These are phyloP conservation scores for Australoheros facetus DNA, from an alignment of 2,797 vertebrate species.

Conservation along the genomic window DNA sequence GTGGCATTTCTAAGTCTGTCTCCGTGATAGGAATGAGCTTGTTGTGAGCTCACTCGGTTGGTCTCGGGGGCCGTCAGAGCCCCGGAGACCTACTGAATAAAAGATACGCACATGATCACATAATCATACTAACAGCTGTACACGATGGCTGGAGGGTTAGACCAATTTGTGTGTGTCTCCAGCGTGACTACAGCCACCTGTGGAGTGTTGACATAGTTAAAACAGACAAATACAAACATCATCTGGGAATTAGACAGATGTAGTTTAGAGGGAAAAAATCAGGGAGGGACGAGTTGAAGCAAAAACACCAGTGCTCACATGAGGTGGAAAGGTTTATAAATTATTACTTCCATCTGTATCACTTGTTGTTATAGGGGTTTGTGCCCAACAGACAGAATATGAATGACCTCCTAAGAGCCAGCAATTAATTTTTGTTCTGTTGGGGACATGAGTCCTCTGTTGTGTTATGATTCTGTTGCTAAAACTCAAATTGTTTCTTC, in stretches of 20 bases:
- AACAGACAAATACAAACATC: slow-evolving; percentile 27
- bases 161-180: slow-evolving; percentile 36
- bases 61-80: slow-evolving; percentile 41
- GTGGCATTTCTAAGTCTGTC: slow-evolving; percentile 30
- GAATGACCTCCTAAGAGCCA: too few species aligned
- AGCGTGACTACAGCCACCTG: slow-evolving; percentile 61
- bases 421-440: too few species aligned
- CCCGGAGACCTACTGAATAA: slow-evolving; percentile 25
- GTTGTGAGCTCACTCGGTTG: slow-evolving; percentile 54
- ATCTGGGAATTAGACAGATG: slow-evolving; percentile 28
- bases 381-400: not conserved
- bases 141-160: slow-evolving; percentile 17
- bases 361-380: not conserved
- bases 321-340: not conserved
- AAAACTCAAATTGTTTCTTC: too few species aligned
- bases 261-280: not conserved
- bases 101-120: slow-evolving; percentile 36
- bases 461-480: too few species aligned
- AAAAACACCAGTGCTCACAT: not conserved
- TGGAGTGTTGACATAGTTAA: slow-evolving; percentile 64
- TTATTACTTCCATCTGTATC: not conserved
- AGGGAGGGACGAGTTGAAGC: not conserved
- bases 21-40: slow-evolving; percentile 35
- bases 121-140: slow-evolving; percentile 64
- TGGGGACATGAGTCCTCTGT: too few species aligned